A percentile compares a stretch with the other conserved stretches of the same genome.
These are phyloP conservation scores for Lithophane socia DNA, from an alignment of 2,888 invertebrate species.

Conservation along the genomic window DNA sequence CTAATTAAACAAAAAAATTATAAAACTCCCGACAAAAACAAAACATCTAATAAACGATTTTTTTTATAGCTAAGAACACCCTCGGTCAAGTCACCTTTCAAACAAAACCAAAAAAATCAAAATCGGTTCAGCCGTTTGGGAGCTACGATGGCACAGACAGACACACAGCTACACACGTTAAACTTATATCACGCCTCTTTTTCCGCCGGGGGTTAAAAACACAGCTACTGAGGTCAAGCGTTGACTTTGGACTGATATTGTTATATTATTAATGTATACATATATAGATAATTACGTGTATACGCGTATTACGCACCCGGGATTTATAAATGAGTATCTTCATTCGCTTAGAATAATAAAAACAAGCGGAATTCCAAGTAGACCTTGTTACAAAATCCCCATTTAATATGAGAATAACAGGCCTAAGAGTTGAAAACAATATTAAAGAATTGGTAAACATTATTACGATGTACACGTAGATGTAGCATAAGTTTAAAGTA, in stretches of 20 bases:
- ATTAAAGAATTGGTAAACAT: background rate
- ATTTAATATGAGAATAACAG: background rate
- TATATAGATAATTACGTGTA: background rate
- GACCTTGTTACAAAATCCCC: too few relatives aligned
- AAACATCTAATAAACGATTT: too few relatives aligned
- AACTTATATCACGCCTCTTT: too few relatives aligned
- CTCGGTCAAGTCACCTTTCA: too few relatives aligned
- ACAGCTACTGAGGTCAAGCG: slow-evolving; percentile 17
- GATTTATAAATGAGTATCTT: background rate
- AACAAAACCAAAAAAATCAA: too few relatives aligned
- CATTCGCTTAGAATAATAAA: slow-evolving; percentile 22
- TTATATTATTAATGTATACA: background rate
- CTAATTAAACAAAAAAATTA: too few relatives aligned
- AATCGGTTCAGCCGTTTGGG: too few relatives aligned
- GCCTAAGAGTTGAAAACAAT: background rate
- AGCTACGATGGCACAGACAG: too few relatives aligned
- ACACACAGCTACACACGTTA: too few relatives aligned
- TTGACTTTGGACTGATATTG: slow-evolving; percentile 23
- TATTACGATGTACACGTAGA: too few relatives aligned
- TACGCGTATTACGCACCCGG: background rate
- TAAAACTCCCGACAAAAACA: too few relatives aligned
- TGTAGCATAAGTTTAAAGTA: background rate
- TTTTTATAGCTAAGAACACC: too few relatives aligned
- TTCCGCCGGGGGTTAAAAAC: background rate
- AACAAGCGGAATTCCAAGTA: background rate